Evolutionary conservation across 2,797 vertebrate species (phyloP).

Genomic region (Antrozous pallidus): DNA sequence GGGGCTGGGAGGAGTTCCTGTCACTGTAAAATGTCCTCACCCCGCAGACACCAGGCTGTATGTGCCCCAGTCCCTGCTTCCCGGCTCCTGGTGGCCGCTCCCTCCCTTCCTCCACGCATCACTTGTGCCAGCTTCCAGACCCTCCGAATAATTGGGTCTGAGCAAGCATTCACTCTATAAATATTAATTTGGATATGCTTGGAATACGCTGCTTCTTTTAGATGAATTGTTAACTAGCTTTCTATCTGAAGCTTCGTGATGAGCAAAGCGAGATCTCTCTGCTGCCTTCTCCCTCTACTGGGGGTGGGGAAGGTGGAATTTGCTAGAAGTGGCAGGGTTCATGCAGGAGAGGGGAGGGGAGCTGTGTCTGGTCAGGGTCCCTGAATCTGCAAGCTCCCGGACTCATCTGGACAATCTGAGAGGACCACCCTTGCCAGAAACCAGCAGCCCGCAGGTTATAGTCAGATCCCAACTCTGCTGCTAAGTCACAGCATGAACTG

Average conservation of each 20-base stretch:
- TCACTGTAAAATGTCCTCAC: slow-evolving; percentile 54
- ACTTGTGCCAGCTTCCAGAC: slow-evolving; percentile 71
- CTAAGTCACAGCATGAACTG: neutral
- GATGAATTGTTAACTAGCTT: slow-evolving; percentile 86
- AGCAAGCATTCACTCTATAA: slow-evolving; percentile 83
- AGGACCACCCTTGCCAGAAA: neutral
- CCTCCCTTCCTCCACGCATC: slow-evolving; percentile 50
- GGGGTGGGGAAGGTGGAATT: neutral
- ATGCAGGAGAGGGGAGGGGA: neutral
- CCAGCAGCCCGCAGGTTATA: neutral
- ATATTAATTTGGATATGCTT: slow-evolving; percentile 86
- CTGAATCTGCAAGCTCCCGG: neutral
- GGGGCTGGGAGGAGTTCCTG: neutral
- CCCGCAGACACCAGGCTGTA: slow-evolving; percentile 55
- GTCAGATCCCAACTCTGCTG: neutral
- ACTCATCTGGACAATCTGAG: neutral
- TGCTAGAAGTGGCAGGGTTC: neutral
- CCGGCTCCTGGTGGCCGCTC: slow-evolving; percentile 42
- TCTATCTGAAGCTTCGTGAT: slow-evolving; percentile 79
- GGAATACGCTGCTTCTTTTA: slow-evolving; percentile 80
- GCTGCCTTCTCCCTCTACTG: slow-evolving; percentile 31
- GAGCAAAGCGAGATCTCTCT: slow-evolving; percentile 69
- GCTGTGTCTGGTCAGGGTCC: neutral
- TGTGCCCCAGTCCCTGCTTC: slow-evolving; percentile 53
- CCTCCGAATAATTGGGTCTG: slow-evolving; percentile 82